These are phyloP conservation scores for Ophion ventricosus DNA, from an alignment of 2,888 invertebrate genomes.

Conservation along the genomic window DNA sequence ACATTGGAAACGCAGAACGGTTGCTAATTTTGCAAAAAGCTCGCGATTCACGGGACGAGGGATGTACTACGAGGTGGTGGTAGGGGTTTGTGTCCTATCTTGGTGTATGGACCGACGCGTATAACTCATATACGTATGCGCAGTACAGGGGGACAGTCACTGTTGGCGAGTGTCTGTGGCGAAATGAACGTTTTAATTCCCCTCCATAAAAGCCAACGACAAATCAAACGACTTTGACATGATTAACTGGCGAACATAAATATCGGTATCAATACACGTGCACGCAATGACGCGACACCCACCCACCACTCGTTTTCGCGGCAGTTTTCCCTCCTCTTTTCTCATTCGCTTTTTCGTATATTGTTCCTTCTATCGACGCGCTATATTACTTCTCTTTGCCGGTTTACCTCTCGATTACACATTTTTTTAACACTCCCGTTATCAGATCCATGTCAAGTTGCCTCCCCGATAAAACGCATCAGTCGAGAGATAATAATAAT, in stretches of 20 bases:
- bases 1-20: conserved; percentile 66
- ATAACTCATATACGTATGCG: conserved; percentile 76
- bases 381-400: conserved; percentile 50
- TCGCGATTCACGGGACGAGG: conserved; percentile 64
- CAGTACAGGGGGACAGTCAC: conserved; percentile 73
- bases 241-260: conserved; percentile 83
- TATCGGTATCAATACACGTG: conserved; percentile 83
- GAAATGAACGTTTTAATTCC: conserved; percentile 83
- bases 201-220: conserved; percentile 83
- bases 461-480: conserved; percentile 10
- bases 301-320: conserved; percentile 69
- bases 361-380: conserved; percentile 53
- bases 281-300: conserved; percentile 80
- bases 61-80: conserved; percentile 26
- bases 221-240: conserved; percentile 83
- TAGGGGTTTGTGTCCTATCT: conserved; percentile 45
- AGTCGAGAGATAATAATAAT: background rate
- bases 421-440: conserved; percentile 32
- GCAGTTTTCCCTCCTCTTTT: conserved; percentile 53
- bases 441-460: conserved; percentile 5
- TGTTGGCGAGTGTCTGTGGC: conserved; percentile 82
- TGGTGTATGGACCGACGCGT: conserved; percentile 65
- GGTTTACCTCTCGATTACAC: conserved; percentile 19
- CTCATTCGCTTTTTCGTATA: conserved; percentile 57
- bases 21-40: conserved; percentile 81